These are phyloP conservation scores for Tetragonula carbonaria DNA, from an alignment of 2,888 invertebrate species.

Conservation along the genomic window DNA sequence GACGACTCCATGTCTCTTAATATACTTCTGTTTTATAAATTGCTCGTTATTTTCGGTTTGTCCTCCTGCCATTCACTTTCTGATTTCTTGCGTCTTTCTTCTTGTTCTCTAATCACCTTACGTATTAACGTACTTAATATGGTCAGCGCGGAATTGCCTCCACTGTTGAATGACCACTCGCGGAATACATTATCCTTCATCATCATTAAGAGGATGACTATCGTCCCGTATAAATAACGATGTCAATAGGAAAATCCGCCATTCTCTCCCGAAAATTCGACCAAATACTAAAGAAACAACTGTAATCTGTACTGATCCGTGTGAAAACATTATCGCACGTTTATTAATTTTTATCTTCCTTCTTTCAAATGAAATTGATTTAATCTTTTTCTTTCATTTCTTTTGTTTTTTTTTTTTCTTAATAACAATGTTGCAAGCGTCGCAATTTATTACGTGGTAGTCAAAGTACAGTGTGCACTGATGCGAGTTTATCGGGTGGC, in stretches of 20 bases:
- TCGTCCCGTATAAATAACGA: background rate
- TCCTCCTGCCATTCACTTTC: background rate
- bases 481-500: conserved; percentile 23
- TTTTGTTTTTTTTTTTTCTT: background rate
- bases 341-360: background rate
- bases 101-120: conserved; percentile 26
- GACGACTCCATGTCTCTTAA: background rate
- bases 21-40: too few species aligned
- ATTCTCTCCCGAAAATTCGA: background rate
- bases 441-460: conserved; percentile 11
- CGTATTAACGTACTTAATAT: conserved; percentile 34
- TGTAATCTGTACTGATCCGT: too few species aligned
- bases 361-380: background rate
- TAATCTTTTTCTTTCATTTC: background rate
- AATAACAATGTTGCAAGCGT: background rate
- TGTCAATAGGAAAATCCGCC: conserved; percentile 4
- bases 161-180: conserved; percentile 10
- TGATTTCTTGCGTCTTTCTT: background rate
- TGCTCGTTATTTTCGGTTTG: background rate
- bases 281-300: background rate
- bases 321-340: background rate
- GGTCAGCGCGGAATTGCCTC: conserved; percentile 8
- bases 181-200: conserved; percentile 33
- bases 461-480: background rate
- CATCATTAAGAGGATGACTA: conserved; percentile 31